A percentile compares a stretch with the other conserved stretches of the same genome.
These are phyloP conservation scores for Brachyptera risi DNA, from an alignment of 2,888 invertebrate species.

Conservation along the genomic window DNA sequence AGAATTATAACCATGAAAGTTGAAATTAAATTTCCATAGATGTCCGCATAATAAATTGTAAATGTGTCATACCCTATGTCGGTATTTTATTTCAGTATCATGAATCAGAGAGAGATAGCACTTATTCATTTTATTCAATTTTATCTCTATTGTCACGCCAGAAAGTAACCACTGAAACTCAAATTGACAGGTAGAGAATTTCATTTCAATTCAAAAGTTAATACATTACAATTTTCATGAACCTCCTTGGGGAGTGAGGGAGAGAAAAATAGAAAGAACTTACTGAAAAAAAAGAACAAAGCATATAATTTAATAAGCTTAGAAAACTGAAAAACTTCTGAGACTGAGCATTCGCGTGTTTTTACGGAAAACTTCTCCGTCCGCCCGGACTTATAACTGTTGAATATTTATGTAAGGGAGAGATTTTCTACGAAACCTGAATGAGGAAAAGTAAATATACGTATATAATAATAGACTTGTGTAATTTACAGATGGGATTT, in stretches of 20 bases:
- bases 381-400: slow-evolving; percentile 17
- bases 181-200: slow-evolving; percentile 18
- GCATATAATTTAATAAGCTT: slow-evolving; percentile 17
- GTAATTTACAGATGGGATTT: slow-evolving; percentile 14
- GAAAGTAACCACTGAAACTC: slow-evolving; percentile 3
- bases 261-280: background rate
- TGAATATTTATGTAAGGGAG: slow-evolving; percentile 23
- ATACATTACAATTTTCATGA: slow-evolving; percentile 7
- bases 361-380: slow-evolving; percentile 16
- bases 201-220: slow-evolving; percentile 17
- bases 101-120: no score
- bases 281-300: slow-evolving; percentile 11
- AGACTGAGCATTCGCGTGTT: slow-evolving; percentile 13
- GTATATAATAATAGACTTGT: slow-evolving; percentile 11
- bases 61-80: no score
- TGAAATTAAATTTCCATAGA: no score
- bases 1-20: no score
- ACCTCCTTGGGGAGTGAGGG: no score
- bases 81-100: no score
- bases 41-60: no score
- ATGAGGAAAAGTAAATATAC: slow-evolving; percentile 18
- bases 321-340: slow-evolving; percentile 15
- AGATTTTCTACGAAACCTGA: slow-evolving; percentile 24
- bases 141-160: background rate
- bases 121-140: no score